Evolutionary conservation across 2,797 vertebrate genomes (phyloP), one percentile per base, ranked within the genome.

Genomic region (Oophaga sylvatica): DNA sequence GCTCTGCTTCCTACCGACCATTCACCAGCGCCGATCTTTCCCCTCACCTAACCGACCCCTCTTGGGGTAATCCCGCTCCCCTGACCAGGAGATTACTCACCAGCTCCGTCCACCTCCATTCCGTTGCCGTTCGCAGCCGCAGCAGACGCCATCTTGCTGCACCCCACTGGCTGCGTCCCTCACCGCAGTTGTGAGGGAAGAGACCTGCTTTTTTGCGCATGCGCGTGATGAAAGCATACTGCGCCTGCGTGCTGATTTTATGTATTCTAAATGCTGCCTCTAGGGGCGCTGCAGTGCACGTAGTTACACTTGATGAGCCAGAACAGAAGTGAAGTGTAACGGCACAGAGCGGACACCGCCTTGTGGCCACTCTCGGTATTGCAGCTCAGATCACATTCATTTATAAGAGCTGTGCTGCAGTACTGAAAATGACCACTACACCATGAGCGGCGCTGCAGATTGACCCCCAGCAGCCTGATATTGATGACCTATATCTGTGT

Each of bases 91-190:
- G 10, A 26, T 5, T 6, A 81, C 87, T 89, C 73, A 89, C 87
- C 87, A 10, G 79, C 84, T 2, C 63, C 87, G 71, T 89, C 87
- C 80, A 89, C 87, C 63, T 89, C 87, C 87, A 89, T 89, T 1
- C 84, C 79, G 60, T 68, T 62, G 31, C 87, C 87, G 60, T 89
- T 89, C 29, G 87, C 8, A 70, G 87, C 87, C 17, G 83, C 70
- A 29, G 83, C 87, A 11, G 83, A 80, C 80, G 87, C 84, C 84
- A 89, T 89, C 70, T 89, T 89, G 83, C 79, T 89, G 7, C 87
- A 77, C 87, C 84, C 84, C 19, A 48, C 68, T n/a, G 20, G 31
- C 22, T 8, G 31, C 48, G 20, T 65, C 59, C 16, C 68, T 68
- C 70, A 78, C 53, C 19, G 70, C 80, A 71, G 35, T 31, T 65